Evolutionary conservation across 2,888 invertebrate genomes (phyloP).

Genomic region (Nudaria mundana): DNA sequence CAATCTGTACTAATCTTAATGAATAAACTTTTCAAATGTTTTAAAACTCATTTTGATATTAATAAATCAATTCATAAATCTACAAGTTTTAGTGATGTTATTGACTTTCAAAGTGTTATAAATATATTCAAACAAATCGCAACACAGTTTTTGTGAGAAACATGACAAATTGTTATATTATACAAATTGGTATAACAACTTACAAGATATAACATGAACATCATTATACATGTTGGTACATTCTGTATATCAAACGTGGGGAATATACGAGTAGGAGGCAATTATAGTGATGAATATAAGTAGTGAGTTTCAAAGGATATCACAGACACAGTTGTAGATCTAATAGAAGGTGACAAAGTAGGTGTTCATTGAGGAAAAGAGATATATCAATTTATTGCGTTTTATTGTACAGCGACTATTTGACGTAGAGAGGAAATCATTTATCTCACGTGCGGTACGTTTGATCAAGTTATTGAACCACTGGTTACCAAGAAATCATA

Average conservation of each 20-base stretch:
- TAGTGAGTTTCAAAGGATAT: slow-evolving; percentile 50
- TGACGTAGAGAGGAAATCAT: slow-evolving; percentile 69
- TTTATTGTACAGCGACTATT: slow-evolving; percentile 69
- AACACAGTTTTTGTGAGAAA: slow-evolving; percentile 8
- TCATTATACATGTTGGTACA: slow-evolving; percentile 26
- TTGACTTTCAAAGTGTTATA: slow-evolving; percentile 10
- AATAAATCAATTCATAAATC: slow-evolving; percentile 1
- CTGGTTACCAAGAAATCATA: too few relatives aligned
- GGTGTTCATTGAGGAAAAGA: slow-evolving; percentile 60
- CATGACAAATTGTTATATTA: slow-evolving; percentile 19
- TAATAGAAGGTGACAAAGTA: slow-evolving; percentile 48
- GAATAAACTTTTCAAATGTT: background rate
- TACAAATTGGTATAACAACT: slow-evolving; percentile 16
- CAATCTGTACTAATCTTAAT: slow-evolving; percentile 11
- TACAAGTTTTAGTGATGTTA: background rate
- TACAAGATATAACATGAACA: slow-evolving; percentile 23
- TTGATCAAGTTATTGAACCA: slow-evolving; percentile 25
- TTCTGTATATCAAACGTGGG: slow-evolving; percentile 27
- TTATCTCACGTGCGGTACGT: slow-evolving; percentile 57
- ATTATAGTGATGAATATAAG: slow-evolving; percentile 49
- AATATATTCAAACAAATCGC: slow-evolving; percentile 16
- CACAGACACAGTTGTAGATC: slow-evolving; percentile 34
- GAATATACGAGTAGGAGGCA: slow-evolving; percentile 32
- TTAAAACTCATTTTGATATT: background rate
- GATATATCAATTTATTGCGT: slow-evolving; percentile 67